phyloP scores from a whole-genome alignment of 2,113 vertebrate genomes.

The Holacanthus passer region DNA sequence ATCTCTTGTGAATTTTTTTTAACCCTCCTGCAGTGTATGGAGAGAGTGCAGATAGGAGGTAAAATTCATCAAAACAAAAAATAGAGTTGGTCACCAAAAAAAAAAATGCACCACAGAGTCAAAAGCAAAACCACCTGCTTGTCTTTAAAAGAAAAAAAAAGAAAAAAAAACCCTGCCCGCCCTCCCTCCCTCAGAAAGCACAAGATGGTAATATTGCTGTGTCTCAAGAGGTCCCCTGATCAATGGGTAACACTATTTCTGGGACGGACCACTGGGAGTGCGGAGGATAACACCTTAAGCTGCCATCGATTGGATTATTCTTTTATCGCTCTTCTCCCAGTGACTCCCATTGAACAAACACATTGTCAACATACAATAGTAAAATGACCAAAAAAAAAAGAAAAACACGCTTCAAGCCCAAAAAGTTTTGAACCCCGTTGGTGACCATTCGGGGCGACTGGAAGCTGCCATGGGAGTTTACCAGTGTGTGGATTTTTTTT shows the following conservation, averaged over 20 bases:
- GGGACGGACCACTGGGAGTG: constrained; percentile 75
- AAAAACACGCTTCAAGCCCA: constrained; percentile 81
- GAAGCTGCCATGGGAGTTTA: constrained; percentile 84
- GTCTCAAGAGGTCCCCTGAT: constrained; percentile 81
- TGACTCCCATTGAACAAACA: constrained; percentile 77
- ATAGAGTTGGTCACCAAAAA: constrained; percentile 83
- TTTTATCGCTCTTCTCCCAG: constrained; percentile 80
- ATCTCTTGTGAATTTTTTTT: constrained; percentile 43
- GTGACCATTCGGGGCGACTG: constrained; percentile 68
- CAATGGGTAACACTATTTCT: constrained; percentile 71
- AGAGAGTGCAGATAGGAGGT: constrained; percentile 82
- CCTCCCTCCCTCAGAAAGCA: constrained; percentile 81
- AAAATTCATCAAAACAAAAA: constrained; percentile 58
- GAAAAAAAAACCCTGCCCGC: constrained; percentile 57
- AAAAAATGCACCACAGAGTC: constrained; percentile 85
- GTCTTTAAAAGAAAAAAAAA: too few species aligned
- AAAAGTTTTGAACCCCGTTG: constrained; percentile 75
- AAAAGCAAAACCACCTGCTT: constrained; percentile 79
- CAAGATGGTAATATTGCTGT: constrained; percentile 89
- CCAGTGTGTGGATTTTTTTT: constrained; percentile 70
- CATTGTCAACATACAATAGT: constrained; percentile 70
- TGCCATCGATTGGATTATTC: constrained; percentile 83
- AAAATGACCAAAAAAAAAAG: constrained; percentile 57
- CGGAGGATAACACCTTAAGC: constrained; percentile 80
- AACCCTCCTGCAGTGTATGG: constrained; percentile 77